phyloP scores from a whole-genome alignment of 2,888 invertebrate genomes.

The Phrixothrix hirtus region DNA sequence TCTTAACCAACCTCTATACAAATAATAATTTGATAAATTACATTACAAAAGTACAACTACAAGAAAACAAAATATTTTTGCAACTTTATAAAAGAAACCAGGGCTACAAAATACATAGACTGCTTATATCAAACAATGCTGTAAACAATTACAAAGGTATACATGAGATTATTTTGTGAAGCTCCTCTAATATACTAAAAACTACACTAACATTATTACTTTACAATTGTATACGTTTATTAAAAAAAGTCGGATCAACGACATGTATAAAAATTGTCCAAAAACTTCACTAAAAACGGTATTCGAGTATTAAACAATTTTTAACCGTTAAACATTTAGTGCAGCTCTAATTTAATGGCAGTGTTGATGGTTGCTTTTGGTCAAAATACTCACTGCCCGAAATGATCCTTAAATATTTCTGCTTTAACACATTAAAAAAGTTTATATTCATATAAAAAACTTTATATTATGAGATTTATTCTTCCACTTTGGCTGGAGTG shows the following conservation, averaged over 20 bases:
- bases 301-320: constrained; percentile 49
- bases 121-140: constrained; percentile 14
- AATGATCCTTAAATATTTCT: constrained; percentile 50
- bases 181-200: constrained; percentile 40
- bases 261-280: constrained; percentile 55
- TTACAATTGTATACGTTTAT: constrained; percentile 56
- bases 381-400: constrained; percentile 52
- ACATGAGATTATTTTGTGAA: constrained; percentile 37
- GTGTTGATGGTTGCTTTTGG: constrained; percentile 49
- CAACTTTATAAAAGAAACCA: constrained; percentile 31
- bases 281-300: constrained; percentile 51
- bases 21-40: constrained; percentile 14
- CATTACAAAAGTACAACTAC: constrained; percentile 25
- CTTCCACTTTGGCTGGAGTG: constrained; percentile 44
- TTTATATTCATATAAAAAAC: constrained; percentile 40
- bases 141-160: constrained; percentile 27
- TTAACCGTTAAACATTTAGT: constrained; percentile 36
- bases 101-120: constrained; percentile 16
- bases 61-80: constrained; percentile 19
- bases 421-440: constrained; percentile 48
- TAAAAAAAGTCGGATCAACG: constrained; percentile 53
- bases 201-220: constrained; percentile 52
- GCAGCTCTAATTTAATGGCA: constrained; percentile 49
- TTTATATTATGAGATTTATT: too few species aligned
- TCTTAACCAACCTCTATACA: constrained; percentile 31